Evolutionary conservation across 2,113 vertebrate species (phyloP), one percentile per base, ranked within the genome.

Genomic region (Pholis gunnellus): DNA sequence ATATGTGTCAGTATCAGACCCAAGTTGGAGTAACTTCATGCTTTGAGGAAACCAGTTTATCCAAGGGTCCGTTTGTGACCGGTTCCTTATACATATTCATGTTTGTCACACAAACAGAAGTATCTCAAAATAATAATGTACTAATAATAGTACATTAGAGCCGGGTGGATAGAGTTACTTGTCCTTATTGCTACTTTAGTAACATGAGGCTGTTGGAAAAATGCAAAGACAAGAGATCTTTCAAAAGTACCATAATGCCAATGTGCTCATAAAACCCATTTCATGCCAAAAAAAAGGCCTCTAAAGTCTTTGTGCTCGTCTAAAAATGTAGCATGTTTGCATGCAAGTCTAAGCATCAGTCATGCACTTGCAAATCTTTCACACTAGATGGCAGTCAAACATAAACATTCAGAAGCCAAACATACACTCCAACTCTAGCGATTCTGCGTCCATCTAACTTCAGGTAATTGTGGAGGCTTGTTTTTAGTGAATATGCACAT

Each of bases 301-400:
- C n/a, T n/a, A 31, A 36, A 56, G 46, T 46, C 31, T 14, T 40
- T 46, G 14, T 20, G 42, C 22, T 25, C 0, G 40, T 66, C 15
- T n/a, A 18, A 20, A 38, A 52, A 46, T 13, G 7, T 25, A 38
- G 18, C 10, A 54, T 34, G 6, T 50, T 44, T 56, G 4, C 13
- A 2, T 9, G 4, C 22, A 3, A 27, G 18, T 48, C 3, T 22
- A 9, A 42, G 3, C 31, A 27, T 46, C 68, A 40, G 18, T 46
- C 20, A 50, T 13, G 20, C 72, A 72, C 20, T 81, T 81, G 0
- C 67, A 50, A 13, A 11, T n/a, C 10, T 72, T 46, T n/a, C 44
- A 18, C 92, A 92, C 89, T 89, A 93, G 92, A 82, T 92, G 92
- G 90, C 89, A 92, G 83, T 85, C 82, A 89, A 84, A 86, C 74